Percentiles rank a stretch among this genome's conserved stretches.
Conservation (phyloP, 2,888 invertebrate species). For the Nomada hirtipes region DNA sequence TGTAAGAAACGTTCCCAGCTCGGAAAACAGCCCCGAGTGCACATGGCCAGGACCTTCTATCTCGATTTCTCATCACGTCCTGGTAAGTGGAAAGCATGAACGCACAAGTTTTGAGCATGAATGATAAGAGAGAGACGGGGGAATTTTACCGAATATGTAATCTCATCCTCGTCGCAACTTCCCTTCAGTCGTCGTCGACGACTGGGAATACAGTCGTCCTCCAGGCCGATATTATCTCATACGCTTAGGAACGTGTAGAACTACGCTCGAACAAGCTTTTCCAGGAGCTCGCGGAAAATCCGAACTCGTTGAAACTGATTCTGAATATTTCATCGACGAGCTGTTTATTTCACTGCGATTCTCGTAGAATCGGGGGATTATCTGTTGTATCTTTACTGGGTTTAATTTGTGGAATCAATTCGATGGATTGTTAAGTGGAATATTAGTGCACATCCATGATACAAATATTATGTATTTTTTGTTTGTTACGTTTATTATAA, state of each 20-base stretch:
- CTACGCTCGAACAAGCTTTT: not conserved
- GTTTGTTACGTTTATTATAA: too few relatives aligned
- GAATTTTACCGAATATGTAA: slow-evolving; percentile 48
- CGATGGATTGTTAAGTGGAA: not conserved
- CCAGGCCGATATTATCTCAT: not conserved
- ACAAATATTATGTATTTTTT: too few relatives aligned
- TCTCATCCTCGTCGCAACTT: slow-evolving; percentile 18
- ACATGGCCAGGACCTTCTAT: slow-evolving; percentile 37
- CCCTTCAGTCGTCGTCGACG: not conserved
- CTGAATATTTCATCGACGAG: slow-evolving; percentile 26
- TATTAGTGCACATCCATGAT: too few relatives aligned
- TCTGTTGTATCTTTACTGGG: not conserved
- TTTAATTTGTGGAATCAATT: not conserved
- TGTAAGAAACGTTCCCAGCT: slow-evolving; percentile 49
- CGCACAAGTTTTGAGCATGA: slow-evolving; percentile 62
- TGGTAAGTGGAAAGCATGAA: slow-evolving; percentile 66
- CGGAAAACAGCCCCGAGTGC: slow-evolving; percentile 23
- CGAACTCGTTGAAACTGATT: slow-evolving; percentile 20
- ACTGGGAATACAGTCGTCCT: slow-evolving; percentile 17
- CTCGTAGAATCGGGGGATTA: not conserved
- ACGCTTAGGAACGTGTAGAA: slow-evolving; percentile 1
- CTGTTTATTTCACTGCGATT: not conserved
- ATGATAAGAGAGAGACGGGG: slow-evolving; percentile 35
- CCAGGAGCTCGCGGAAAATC: slow-evolving; percentile 14
- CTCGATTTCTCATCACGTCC: slow-evolving; percentile 69